Evolutionary conservation across 2,888 invertebrate genomes (phyloP), one percentile per base, ranked within the genome.

Genomic region (Argyra leucocephala): DNA sequence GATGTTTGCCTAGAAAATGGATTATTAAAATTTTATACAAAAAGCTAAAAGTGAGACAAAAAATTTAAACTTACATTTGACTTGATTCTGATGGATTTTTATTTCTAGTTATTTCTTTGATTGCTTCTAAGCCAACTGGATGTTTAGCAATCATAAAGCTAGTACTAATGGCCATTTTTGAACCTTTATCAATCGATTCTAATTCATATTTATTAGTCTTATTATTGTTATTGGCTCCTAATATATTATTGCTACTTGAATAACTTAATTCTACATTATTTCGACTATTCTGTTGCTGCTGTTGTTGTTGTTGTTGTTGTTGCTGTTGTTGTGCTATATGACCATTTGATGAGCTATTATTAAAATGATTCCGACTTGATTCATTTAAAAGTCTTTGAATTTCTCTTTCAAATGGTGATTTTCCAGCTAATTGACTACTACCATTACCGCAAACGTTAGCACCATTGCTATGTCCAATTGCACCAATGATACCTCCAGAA

Each of bases 331-430:
- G 61, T 31, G 22, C 24, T 21, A 22, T 22, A 31, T 36, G 26
- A 31, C 26, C 60, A 37, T 21, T 37, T 12, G 64, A 62, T 6
- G 71, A 67, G 7, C 67, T 71, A 69, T 70, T 72, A 66, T 65
- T 68, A 68, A 68, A 65, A 66, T 71, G 64, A 68, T 71, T 61
- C 60, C 77, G 76, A 9, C 75, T 70, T 5, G 80, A 80, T 71
- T 89, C 89, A 72, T 89, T 89, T 69, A 90, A 82, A 71, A 90
- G 83, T 77, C 89, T 86, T 78, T 90, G 89, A 71, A 91, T 87
- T 77, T 90, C 90, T 73, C 88, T 83, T 80, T 90, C 90, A 75
- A 90, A 90, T 23, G 90, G 89, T 64, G 85, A 86, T 69, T 79
- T 79, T n/a, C 81, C 64, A 82, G 81, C 68, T 60, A 31, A 48